These are phyloP conservation scores for Sebastes fasciatus DNA, from an alignment of 2,113 vertebrate species.

Conservation along the genomic window DNA sequence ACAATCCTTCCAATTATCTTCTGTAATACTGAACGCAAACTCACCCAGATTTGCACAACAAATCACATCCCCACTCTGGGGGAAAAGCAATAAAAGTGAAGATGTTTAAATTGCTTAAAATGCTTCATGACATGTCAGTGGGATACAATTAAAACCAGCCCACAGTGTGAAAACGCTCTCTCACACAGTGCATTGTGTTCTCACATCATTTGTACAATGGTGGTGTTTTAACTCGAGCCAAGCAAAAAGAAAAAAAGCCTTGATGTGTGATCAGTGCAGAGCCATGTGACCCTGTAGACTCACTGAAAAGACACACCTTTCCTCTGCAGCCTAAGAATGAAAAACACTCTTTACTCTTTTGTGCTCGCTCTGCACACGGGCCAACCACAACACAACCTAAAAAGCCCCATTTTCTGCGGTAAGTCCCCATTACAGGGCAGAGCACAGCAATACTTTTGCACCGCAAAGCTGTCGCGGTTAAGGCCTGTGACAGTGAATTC, in stretches of 20 bases:
- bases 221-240: constrained; percentile 30
- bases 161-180: constrained; percentile 31
- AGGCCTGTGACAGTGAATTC: constrained; percentile 17
- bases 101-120: constrained; percentile 44
- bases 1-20: constrained; percentile 47
- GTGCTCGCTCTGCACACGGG: constrained; percentile 45
- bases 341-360: constrained; percentile 39
- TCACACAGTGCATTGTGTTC: constrained; percentile 14
- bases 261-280: constrained; percentile 44
- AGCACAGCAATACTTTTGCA: constrained; percentile 24
- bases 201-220: constrained; percentile 24
- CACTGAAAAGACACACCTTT: constrained; percentile 75
- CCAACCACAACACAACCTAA: constrained; percentile 57
- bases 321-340: constrained; percentile 69
- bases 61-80: constrained; percentile 38
- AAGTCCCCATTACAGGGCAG: constrained; percentile 40
- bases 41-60: constrained; percentile 49
- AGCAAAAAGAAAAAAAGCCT: constrained; percentile 13
- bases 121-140: constrained; percentile 47
- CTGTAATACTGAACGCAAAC: constrained; percentile 51
- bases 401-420: constrained; percentile 36
- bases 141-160: constrained; percentile 49
- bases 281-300: constrained; percentile 57
- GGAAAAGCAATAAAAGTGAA: constrained; percentile 50
- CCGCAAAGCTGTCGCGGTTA: constrained; percentile 14